phyloP scores from a whole-genome alignment of 2,888 invertebrate genomes.

The Agrotis puta region DNA sequence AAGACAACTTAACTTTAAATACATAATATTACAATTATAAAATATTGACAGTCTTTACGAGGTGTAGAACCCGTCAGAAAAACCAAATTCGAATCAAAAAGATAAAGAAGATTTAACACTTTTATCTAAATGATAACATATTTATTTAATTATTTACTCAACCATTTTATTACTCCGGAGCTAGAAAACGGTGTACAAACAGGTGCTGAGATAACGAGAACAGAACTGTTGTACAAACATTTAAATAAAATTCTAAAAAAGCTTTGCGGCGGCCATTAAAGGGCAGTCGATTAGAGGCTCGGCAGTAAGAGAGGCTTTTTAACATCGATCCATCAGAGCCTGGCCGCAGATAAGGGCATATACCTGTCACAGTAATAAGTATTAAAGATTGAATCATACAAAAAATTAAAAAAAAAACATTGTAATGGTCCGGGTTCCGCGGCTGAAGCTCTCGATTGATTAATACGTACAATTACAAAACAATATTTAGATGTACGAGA shows the following conservation, averaged over 20 bases:
- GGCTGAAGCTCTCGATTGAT: constrained; percentile 48
- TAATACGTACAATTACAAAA: constrained; percentile 34
- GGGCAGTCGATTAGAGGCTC: constrained; percentile 79
- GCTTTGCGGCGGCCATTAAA: constrained; percentile 78
- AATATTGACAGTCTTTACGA: constrained; percentile 6
- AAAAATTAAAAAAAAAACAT: constrained; percentile 67
- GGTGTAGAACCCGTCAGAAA: constrained; percentile 2
- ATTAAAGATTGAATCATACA: constrained; percentile 80
- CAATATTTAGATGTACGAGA: constrained; percentile 28
- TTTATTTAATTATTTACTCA: constrained; percentile 50
- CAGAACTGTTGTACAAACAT: constrained; percentile 66
- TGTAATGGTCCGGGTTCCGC: constrained; percentile 71
- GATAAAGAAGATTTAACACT: constrained; percentile 26
- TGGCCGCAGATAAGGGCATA: constrained; percentile 82
- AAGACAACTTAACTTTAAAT: background rate
- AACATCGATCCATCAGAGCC: constrained; percentile 87
- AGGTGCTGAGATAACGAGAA: constrained; percentile 63
- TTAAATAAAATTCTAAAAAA: constrained; percentile 74
- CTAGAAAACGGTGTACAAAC: constrained; percentile 55
- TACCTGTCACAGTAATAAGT: constrained; percentile 86
- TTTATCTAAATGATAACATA: constrained; percentile 44
- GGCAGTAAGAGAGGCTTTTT: constrained; percentile 81
- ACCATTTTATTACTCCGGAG: constrained; percentile 48
- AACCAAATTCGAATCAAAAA: constrained; percentile 10
- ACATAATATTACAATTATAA: background rate